Percentiles rank a stretch among this genome's conserved stretches.
Conservation (phyloP, 2,113 vertebrate genomes). For the Thermophis baileyi region DNA sequence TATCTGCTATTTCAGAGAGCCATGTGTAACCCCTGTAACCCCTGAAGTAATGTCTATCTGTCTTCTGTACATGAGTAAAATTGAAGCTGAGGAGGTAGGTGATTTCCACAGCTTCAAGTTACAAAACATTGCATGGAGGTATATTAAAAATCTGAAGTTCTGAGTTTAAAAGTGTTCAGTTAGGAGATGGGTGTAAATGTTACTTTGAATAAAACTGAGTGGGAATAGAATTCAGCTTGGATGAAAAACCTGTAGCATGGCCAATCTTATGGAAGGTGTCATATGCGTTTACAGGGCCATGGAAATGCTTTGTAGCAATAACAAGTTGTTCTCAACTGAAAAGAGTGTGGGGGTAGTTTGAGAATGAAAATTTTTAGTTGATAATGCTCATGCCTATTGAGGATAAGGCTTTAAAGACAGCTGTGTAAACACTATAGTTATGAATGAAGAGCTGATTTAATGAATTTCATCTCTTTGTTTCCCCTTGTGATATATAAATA, state of each 20-base stretch:
- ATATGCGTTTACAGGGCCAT: slow-evolving; percentile 11
- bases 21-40: neutral
- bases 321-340: slow-evolving; percentile 14
- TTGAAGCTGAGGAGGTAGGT: neutral
- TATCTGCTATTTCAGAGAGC: neutral
- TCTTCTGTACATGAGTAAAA: neutral
- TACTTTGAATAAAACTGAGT: neutral
- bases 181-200: neutral
- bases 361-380: slow-evolving; percentile 21
- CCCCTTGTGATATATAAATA: slow-evolving; percentile 3
- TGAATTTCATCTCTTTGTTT: slow-evolving; percentile 29
- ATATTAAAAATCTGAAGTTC: neutral
- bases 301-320: slow-evolving; percentile 28
- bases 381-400: slow-evolving; percentile 16
- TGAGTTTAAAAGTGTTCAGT: neutral
- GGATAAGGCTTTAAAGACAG: slow-evolving; percentile 20
- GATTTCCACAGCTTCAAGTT: neutral
- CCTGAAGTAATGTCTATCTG: neutral
- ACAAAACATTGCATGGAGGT: neutral
- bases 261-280: slow-evolving; percentile 14
- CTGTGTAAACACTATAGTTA: slow-evolving; percentile 21
- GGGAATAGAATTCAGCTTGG: neutral
- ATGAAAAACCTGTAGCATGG: slow-evolving; percentile 13
- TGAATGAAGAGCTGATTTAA: slow-evolving; percentile 26
- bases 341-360: slow-evolving; percentile 14